Base-by-base conservation (phyloP, 1,140 invertebrate genomes). In the Coelopa frigida region DNA sequence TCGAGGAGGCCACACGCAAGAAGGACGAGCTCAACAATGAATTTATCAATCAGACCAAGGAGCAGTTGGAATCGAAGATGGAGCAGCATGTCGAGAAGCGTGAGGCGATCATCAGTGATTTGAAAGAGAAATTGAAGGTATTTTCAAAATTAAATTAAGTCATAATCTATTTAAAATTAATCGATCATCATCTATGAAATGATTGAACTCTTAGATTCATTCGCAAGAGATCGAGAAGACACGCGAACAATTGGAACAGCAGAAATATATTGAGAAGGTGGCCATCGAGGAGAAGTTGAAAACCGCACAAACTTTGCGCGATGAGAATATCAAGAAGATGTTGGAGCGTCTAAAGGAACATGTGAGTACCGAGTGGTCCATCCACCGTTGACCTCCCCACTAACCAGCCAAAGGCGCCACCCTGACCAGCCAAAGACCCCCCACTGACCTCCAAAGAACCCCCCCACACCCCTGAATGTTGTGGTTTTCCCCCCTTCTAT, bases 21-120 rank as follows among this genome's bases (percentile, higher is more conserved):
- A 85, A 84, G 55, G 85, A 89, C 65, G 89, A 93, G 70, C 82
- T 90, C 54, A 88, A 83, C 55, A 80, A 77, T 53, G 80, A 80
- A 55, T 94, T 94, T 68, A 89, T 89, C 41, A 77, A 78, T 48
- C 77, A 81, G 52, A 91, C 90, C 18, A 83, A 88, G 67, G 87
- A 91, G 67, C 85, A 87, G 40, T 73, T 94, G 33, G 86, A 92
- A 60, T 79, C 85, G 37, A 94, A 93, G 72, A 91, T 95, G 84
- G 89, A 91, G 64, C 78, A 77, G 47, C 83, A 85, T 48, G 83
- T 81, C 58, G 89, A 87, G 61, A 95, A 94, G 58, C 77, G 91
- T 53, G 89, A 94, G 66, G 84, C 84, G 3, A 87, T 89, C 62
- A 88, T 94, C 57, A 84, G 80, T 51, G 88, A 89, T 59, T 70